Conservation (phyloP, 2,113 vertebrate species). For the Craseonycteris thonglongyai region DNA sequence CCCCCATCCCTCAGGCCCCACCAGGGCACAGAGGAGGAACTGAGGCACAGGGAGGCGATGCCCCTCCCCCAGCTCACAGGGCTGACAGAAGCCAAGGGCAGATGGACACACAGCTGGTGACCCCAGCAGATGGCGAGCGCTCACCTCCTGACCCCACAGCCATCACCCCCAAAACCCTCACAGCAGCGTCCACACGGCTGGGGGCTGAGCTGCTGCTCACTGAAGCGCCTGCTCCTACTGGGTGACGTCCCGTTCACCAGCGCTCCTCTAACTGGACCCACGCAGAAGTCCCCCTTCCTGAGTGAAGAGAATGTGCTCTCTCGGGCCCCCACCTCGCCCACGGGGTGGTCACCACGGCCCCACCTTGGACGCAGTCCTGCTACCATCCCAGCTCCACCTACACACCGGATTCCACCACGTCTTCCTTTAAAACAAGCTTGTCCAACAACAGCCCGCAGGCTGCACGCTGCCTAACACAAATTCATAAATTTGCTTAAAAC, state of each 20-base stretch:
- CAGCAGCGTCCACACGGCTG: not conserved
- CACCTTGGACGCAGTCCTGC: not conserved
- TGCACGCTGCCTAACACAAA: too few species aligned
- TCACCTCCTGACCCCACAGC: not conserved
- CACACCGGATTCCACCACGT: not conserved
- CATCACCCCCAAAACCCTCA: rapidly evolving
- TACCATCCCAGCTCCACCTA: not conserved
- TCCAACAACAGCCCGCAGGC: too few species aligned
- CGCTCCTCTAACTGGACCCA: too few species aligned
- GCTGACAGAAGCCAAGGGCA: not conserved
- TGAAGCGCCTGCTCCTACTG: too few species aligned
- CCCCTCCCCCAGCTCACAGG: not conserved
- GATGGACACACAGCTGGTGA: too few species aligned
- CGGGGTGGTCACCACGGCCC: rapidly evolving
- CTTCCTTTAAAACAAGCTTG: not conserved
- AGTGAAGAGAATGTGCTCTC: not conserved
- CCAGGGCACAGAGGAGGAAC: not conserved
- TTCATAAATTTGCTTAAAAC: too few species aligned
- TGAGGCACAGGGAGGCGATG: not conserved
- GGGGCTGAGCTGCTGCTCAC: too few species aligned
- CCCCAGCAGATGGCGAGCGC: rapidly evolving
- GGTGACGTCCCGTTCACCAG: rapidly evolving
- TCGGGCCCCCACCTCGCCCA: not conserved
- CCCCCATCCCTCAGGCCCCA: not conserved
- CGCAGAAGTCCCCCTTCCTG: not conserved